Conservation (phyloP, 2,888 invertebrate species). For the Ametastegia equiseti region DNA sequence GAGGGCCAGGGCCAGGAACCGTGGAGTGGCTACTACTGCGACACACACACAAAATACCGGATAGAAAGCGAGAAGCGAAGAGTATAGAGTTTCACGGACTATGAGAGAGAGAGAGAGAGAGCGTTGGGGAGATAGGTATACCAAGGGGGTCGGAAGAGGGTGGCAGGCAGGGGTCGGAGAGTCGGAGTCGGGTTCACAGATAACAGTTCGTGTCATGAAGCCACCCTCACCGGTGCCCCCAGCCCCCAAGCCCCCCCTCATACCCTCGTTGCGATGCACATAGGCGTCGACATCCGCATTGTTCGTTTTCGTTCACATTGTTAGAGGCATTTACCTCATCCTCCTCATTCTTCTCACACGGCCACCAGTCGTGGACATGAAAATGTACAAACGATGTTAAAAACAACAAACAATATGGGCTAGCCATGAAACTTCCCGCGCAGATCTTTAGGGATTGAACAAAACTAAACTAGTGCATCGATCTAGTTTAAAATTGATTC, state of each 20-base stretch:
- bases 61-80: conserved; percentile 16
- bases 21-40: background rate
- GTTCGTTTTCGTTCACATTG: background rate
- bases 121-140: background rate
- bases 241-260: too few species aligned
- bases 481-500: too few species aligned
- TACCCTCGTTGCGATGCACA: background rate
- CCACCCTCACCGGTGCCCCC: too few species aligned
- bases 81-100: conserved; percentile 3
- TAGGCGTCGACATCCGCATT: background rate
- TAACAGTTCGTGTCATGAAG: conserved; percentile 62
- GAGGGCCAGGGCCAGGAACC: background rate
- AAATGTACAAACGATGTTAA: too few species aligned
- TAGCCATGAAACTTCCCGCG: too few species aligned
- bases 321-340: too few species aligned
- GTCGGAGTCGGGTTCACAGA: conserved; percentile 67
- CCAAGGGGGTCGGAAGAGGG: conserved; percentile 44
- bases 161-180: conserved; percentile 47
- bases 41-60: conserved; percentile 6
- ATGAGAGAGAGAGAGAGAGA: background rate
- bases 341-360: too few species aligned
- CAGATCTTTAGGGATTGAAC: too few species aligned
- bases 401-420: too few species aligned
- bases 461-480: too few species aligned
- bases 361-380: too few species aligned